These are phyloP conservation scores for Drosophila imparisetae DNA, from an alignment of 2,888 invertebrate genomes.

Conservation along the genomic window DNA sequence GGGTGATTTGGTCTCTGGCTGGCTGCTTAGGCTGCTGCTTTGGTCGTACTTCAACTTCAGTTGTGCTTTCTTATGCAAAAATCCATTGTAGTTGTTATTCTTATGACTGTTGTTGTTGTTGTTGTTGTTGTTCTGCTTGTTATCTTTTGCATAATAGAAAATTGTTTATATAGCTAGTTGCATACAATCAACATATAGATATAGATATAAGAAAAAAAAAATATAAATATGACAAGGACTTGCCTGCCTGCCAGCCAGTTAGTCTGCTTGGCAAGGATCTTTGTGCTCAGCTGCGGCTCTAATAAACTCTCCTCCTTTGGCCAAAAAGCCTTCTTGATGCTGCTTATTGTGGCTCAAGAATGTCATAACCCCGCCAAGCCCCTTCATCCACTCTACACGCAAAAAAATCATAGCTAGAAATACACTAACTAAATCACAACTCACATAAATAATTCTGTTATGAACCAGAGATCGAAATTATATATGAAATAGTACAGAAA, in stretches of 20 bases:
- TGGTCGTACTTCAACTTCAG: conserved; percentile 70
- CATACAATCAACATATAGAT: conserved; percentile 20
- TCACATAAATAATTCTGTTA: not conserved
- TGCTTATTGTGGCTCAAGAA: conserved; percentile 68
- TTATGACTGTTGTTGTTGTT: conserved; percentile 50
- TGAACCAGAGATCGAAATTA: not conserved
- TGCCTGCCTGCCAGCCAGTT: conserved; percentile 23
- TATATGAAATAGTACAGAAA: too few relatives aligned
- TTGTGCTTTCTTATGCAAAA: conserved; percentile 72
- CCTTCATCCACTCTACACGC: not conserved
- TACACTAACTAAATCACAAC: not conserved
- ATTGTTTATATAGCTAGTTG: conserved; percentile 74
- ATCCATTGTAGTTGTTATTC: conserved; percentile 48
- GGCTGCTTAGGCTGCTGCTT: conserved; percentile 19
- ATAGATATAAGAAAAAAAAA: conserved; percentile 9
- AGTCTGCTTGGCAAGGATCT: conserved; percentile 37
- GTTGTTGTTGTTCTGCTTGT: conserved; percentile 57
- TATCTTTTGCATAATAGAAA: conserved; percentile 78
- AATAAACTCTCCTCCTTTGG: conserved; percentile 53
- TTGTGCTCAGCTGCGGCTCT: conserved; percentile 35
- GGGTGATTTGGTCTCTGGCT: conserved; percentile 2
- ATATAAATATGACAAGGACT: conserved; percentile 41
- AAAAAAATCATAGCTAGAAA: not conserved
- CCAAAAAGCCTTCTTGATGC: conserved; percentile 63
- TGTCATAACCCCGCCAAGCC: conserved; percentile 12